These are phyloP conservation scores for Drosophila pseudotakahashii DNA, from an alignment of 2,888 invertebrate species.

Conservation along the genomic window DNA sequence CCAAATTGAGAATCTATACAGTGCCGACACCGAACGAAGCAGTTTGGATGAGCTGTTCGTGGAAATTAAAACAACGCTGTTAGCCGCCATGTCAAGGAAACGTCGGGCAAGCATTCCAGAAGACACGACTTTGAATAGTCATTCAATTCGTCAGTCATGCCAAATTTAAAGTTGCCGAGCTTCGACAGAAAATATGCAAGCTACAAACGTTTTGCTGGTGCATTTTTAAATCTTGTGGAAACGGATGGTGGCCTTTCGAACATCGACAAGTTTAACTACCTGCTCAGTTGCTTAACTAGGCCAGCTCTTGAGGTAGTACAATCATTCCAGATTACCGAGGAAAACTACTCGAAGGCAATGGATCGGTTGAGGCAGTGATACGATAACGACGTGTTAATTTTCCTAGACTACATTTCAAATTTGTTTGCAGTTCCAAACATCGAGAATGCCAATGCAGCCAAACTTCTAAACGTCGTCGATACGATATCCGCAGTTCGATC, in stretches of 20 bases:
- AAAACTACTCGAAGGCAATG: too few relatives aligned
- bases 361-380: too few relatives aligned
- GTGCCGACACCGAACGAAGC: background rate
- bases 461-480: background rate
- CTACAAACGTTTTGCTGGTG: background rate
- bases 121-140: background rate
- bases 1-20: background rate
- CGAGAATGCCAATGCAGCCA: background rate
- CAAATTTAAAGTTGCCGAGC: background rate
- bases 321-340: too few relatives aligned
- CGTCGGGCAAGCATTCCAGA: background rate
- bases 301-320: background rate
- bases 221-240: background rate
- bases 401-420: too few relatives aligned
- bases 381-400: too few relatives aligned
- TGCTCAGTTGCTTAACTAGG: too few relatives aligned
- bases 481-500: background rate
- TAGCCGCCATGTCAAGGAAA: background rate
- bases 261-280: too few relatives aligned
- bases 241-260: background rate
- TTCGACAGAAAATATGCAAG: background rate
- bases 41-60: background rate
- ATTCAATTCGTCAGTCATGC: conserved; percentile 1
- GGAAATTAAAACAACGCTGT: background rate
- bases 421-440: too few relatives aligned